phyloP scores from a whole-genome alignment of 2,113 vertebrate species.

The Lasiurus cinereus region DNA sequence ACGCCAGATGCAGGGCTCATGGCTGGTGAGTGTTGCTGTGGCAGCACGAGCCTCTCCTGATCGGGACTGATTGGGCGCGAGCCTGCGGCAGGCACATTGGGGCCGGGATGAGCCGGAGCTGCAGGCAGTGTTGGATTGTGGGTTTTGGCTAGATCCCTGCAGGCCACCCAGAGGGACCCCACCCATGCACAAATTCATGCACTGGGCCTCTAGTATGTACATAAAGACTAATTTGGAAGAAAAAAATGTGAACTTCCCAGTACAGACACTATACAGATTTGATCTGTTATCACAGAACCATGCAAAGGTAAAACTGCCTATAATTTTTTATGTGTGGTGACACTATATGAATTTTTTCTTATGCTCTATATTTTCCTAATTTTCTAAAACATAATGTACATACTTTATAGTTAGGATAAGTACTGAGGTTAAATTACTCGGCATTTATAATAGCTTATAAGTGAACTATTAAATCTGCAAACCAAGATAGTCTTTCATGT shows the following conservation, averaged over 20 bases:
- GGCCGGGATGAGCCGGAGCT: too few relatives aligned
- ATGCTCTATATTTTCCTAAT: neutral
- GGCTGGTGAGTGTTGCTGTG: too few relatives aligned
- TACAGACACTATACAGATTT: neutral
- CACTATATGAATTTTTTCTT: neutral
- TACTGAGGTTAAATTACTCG: conserved; percentile 54
- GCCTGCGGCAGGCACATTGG: too few relatives aligned
- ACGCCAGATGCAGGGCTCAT: too few relatives aligned
- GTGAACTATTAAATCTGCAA: conserved; percentile 44
- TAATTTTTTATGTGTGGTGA: conserved; percentile 6
- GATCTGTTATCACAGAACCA: neutral
- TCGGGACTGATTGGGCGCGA: too few relatives aligned
- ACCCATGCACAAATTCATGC: too few relatives aligned
- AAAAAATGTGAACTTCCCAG: neutral
- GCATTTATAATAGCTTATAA: conserved; percentile 35
- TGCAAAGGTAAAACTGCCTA: neutral
- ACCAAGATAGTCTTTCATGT: conserved; percentile 12
- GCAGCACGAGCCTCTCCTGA: too few relatives aligned
- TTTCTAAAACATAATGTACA: conserved; percentile 29
- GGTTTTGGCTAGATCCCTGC: too few relatives aligned
- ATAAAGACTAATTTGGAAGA: conserved; percentile 14
- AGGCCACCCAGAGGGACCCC: too few relatives aligned
- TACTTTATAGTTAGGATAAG: conserved; percentile 36
- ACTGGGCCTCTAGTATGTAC: neutral
- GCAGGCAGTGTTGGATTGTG: too few relatives aligned